phyloP scores from a whole-genome alignment of 2,797 vertebrate species.

The Chloroceryle inda region DNA sequence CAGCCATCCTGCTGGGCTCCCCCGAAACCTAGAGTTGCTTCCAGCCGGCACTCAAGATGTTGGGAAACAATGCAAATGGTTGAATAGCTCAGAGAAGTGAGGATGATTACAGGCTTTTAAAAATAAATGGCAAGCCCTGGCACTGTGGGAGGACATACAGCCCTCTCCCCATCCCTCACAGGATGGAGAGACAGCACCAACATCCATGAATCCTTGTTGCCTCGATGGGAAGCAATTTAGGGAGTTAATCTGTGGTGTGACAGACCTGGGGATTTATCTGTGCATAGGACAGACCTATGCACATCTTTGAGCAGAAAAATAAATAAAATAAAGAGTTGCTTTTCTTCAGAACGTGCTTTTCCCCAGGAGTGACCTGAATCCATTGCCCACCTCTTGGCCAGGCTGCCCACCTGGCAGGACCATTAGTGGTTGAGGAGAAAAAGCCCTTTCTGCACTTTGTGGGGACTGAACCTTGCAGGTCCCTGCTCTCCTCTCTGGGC shows the following conservation, averaged over 20 bases:
- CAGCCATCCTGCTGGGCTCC: not conserved
- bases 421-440: not conserved
- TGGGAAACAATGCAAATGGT: slow-evolving; percentile 35
- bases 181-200: not conserved
- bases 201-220: not conserved
- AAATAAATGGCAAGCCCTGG: not conserved
- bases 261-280: not conserved
- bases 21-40: not conserved
- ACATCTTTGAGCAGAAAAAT: slow-evolving; percentile 1
- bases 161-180: not conserved
- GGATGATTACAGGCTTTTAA: slow-evolving; percentile 33
- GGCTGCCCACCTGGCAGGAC: not conserved
- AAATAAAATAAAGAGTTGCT: not conserved
- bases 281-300: not conserved
- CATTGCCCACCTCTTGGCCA: not conserved
- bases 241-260: not conserved
- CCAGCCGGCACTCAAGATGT: not conserved
- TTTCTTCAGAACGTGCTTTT: not conserved
- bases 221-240: not conserved
- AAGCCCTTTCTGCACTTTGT: not conserved
- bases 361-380: not conserved
- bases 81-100: not conserved
- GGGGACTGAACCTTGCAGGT: not conserved
- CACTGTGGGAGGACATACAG: not conserved
- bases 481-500: not conserved